phyloP scores from a whole-genome alignment of 2,797 vertebrate genomes.

The Oceanodroma leucorhoa region DNA sequence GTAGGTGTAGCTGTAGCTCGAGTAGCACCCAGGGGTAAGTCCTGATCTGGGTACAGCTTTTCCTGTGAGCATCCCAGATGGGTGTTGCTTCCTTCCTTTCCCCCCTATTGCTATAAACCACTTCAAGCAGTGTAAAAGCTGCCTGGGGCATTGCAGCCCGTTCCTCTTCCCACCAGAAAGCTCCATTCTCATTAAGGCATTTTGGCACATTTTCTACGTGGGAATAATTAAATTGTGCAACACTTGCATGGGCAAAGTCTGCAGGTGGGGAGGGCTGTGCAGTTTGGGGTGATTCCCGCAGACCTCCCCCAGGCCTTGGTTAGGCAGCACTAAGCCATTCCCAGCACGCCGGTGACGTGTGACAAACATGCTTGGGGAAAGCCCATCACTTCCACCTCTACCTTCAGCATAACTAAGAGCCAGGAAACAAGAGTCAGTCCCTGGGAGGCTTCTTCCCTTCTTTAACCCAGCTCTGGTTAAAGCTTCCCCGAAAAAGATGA shows the following conservation, averaged over 20 bases:
- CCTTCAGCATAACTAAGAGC: neutral
- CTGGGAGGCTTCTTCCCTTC: neutral
- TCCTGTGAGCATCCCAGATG: neutral
- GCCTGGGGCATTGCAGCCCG: neutral
- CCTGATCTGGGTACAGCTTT: neutral
- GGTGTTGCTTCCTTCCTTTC: neutral
- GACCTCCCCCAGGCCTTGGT: neutral
- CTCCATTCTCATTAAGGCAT: neutral
- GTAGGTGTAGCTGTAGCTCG: neutral
- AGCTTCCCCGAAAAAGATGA: neutral
- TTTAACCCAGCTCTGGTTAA: neutral
- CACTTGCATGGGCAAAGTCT: accelerated
- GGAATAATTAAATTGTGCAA: neutral
- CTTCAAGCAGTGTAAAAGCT: neutral
- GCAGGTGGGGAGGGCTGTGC: neutral
- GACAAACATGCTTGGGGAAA: neutral
- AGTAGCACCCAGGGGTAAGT: neutral
- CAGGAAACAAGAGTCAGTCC: neutral
- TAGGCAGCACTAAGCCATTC: neutral
- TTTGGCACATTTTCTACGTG: accelerated
- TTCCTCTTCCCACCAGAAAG: neutral
- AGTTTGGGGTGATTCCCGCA: neutral
- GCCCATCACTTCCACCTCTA: neutral
- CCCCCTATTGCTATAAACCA: neutral
- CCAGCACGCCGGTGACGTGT: accelerated